phyloP scores from a whole-genome alignment of 2,888 invertebrate genomes.

The Drosophila borborema region DNA sequence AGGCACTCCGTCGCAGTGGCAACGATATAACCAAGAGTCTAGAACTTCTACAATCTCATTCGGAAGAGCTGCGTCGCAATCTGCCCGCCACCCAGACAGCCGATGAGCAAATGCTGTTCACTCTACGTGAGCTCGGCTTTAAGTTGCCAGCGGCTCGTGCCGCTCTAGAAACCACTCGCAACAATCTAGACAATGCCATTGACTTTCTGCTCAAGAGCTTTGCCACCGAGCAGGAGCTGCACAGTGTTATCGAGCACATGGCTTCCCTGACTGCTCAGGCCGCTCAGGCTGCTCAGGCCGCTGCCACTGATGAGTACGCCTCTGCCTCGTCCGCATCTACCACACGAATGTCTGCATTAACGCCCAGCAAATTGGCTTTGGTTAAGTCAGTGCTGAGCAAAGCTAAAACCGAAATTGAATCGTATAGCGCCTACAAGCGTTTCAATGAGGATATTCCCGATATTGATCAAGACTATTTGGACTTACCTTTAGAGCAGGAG shows the following conservation, averaged over 20 bases:
- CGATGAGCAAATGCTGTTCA: constrained; percentile 47
- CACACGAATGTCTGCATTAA: background rate
- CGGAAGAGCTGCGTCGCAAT: constrained; percentile 70
- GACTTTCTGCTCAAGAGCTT: constrained; percentile 86
- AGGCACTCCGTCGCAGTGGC: constrained; percentile 86
- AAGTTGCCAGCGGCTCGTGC: constrained; percentile 85
- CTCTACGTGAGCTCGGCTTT: constrained; percentile 87
- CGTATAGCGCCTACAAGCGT: constrained; percentile 86
- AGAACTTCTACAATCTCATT: constrained; percentile 78
- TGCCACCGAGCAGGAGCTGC: constrained; percentile 66
- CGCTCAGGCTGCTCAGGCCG: constrained; percentile 29
- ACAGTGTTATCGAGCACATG: constrained; percentile 76
- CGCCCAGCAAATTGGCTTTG: constrained; percentile 57
- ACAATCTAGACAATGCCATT: constrained; percentile 87
- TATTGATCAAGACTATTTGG: constrained; percentile 91
- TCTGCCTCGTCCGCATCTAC: constrained; percentile 3
- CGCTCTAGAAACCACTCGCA: constrained; percentile 87
- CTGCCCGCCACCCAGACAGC: constrained; percentile 50
- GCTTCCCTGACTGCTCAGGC: constrained; percentile 50
- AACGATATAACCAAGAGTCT: constrained; percentile 49
- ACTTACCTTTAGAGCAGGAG: constrained; percentile 90
- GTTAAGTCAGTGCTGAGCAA: constrained; percentile 58
- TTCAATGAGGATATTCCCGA: constrained; percentile 87
- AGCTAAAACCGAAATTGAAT: constrained; percentile 72
- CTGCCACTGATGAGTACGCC: background rate